Percentiles rank a stretch among this genome's conserved stretches.
Evolutionary conservation across 1,140 invertebrate species (phyloP).

Genomic region (Ostrea denselamellosa): DNA sequence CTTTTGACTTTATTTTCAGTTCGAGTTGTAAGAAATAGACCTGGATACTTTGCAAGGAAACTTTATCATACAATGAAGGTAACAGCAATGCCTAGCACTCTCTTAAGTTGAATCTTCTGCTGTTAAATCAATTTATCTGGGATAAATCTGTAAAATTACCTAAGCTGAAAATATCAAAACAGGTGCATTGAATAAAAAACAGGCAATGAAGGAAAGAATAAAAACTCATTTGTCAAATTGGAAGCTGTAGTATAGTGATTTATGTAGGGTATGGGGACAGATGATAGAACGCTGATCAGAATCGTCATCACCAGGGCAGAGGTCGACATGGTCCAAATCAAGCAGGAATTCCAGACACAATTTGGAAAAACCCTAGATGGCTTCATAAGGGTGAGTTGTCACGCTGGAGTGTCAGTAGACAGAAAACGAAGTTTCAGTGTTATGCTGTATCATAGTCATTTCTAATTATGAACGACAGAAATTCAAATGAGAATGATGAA

Average conservation of each 20-base stretch:
- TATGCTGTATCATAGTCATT: background rate
- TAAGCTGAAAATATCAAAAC: no score
- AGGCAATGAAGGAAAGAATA: background rate
- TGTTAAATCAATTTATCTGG: no score
- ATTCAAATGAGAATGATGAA: no score
- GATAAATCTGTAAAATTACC: no score
- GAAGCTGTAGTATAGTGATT: background rate
- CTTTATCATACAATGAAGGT: conserved; percentile 79
- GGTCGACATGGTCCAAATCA: conserved; percentile 82
- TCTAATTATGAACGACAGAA: no score
- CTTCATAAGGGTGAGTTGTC: conserved; percentile 72
- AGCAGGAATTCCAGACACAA: conserved; percentile 79
- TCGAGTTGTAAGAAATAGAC: conserved; percentile 71
- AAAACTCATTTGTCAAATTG: background rate
- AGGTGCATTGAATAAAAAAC: no score
- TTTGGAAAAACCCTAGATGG: conserved; percentile 73
- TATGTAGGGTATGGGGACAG: conserved; percentile 76
- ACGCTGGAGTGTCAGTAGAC: background rate
- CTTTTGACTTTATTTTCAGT: conserved; percentile 68
- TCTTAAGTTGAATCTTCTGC: no score
- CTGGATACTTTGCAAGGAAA: conserved; percentile 77
- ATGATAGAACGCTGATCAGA: conserved; percentile 78
- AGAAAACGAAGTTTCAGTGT: no score
- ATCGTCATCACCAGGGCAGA: conserved; percentile 79
- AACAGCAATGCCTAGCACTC: background rate